Evolutionary conservation across 2,113 vertebrate genomes (phyloP).

Genomic region (Peromyscus californicus): DNA sequence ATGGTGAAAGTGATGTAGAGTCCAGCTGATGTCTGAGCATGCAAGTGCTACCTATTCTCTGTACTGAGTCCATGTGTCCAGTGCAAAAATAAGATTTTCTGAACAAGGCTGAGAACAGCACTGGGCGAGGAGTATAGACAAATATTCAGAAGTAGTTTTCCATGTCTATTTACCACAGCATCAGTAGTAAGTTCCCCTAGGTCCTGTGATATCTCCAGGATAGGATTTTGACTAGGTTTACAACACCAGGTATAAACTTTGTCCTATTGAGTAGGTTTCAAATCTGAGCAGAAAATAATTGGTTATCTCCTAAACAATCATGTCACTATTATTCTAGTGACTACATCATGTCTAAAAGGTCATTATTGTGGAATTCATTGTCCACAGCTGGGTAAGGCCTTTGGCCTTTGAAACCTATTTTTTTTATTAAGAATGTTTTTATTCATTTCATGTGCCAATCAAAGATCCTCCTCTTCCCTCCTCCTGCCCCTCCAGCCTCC

Average conservation of each 20-base stretch:
- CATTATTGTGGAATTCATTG: background rate
- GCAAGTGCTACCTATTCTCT: too few relatives aligned
- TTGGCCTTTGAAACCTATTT: background rate
- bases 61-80: background rate
- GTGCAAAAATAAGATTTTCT: background rate
- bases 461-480: too few relatives aligned
- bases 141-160: background rate
- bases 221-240: too few relatives aligned
- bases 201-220: background rate
- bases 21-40: too few relatives aligned
- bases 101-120: background rate
- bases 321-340: background rate
- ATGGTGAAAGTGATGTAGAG: background rate
- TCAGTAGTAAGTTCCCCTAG: too few relatives aligned
- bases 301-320: background rate
- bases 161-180: background rate
- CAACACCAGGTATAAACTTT: background rate
- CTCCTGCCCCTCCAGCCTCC: too few relatives aligned
- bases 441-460: too few relatives aligned
- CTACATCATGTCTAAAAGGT: background rate
- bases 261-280: background rate
- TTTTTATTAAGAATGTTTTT: background rate
- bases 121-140: too few relatives aligned
- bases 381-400: background rate
- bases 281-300: background rate